phyloP scores from a whole-genome alignment of 1,140 invertebrate species.

The Nylanderia fulva region DNA sequence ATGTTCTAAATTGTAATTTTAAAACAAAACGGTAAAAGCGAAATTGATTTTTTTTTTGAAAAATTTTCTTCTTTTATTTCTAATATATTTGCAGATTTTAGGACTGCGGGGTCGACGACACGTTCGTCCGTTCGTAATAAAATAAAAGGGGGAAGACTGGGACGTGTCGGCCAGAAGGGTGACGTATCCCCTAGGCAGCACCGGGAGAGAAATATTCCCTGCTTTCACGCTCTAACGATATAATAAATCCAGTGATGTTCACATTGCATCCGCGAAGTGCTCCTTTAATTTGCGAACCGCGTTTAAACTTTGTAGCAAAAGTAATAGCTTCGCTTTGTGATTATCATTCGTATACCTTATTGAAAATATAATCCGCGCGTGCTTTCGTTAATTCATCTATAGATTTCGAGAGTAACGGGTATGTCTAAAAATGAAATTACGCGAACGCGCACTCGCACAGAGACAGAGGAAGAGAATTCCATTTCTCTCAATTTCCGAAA shows the following conservation, averaged over 20 bases:
- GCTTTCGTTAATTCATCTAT: conserved; percentile 13
- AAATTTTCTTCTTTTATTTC: conserved; percentile 28
- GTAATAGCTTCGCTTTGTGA: conserved; percentile 51
- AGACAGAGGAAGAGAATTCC: not conserved
- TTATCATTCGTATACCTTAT: conserved; percentile 35
- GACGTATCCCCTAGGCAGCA: conserved; percentile 51
- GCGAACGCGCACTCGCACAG: not conserved
- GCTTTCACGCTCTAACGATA: conserved; percentile 64
- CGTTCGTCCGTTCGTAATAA: conserved; percentile 58
- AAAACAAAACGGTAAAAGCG: not conserved
- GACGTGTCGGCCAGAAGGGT: conserved; percentile 50
- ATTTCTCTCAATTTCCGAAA: conserved; percentile 55
- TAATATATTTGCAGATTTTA: conserved; percentile 60
- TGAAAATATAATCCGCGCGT: conserved; percentile 38
- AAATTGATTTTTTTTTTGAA: conserved; percentile 1
- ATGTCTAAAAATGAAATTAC: conserved; percentile 41
- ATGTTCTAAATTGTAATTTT: conserved; percentile 1
- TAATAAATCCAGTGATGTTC: conserved; percentile 63
- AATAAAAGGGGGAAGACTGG: conserved; percentile 52
- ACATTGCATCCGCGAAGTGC: conserved; percentile 55
- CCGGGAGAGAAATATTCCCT: conserved; percentile 58
- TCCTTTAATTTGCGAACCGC: conserved; percentile 58
- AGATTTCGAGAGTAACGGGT: not conserved
- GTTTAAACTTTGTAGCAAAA: conserved; percentile 54
- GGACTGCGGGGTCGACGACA: conserved; percentile 41